Evolutionary conservation across 1,140 invertebrate genomes (phyloP).

Genomic region (Drosophila kurseongensis): DNA sequence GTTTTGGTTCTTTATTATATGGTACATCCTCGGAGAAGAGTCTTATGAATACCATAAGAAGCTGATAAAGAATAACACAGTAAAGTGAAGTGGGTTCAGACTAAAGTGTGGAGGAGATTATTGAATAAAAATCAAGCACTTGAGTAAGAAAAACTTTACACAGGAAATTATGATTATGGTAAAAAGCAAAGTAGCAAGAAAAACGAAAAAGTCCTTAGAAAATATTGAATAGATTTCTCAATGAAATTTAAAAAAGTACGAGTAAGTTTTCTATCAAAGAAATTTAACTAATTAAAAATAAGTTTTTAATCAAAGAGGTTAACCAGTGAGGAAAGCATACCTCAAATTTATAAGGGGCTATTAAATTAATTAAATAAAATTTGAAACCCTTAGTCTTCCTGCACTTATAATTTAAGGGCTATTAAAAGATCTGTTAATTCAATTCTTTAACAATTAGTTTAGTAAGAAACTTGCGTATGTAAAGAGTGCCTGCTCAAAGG

Average conservation of each 20-base stretch:
- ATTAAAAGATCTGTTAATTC: too few relatives aligned
- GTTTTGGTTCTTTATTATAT: slow-evolving; percentile 62
- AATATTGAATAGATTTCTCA: slow-evolving; percentile 6
- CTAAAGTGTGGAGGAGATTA: slow-evolving; percentile 34
- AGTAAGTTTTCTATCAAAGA: neutral
- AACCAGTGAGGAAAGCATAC: neutral
- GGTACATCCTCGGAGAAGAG: slow-evolving; percentile 35
- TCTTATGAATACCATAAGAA: slow-evolving; percentile 48
- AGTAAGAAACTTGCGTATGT: too few relatives aligned
- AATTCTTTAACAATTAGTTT: too few relatives aligned
- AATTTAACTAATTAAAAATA: neutral
- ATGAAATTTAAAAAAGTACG: neutral
- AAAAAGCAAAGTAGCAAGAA: slow-evolving; percentile 1
- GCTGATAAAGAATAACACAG: slow-evolving; percentile 43
- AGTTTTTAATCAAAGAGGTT: neutral
- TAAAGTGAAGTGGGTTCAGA: slow-evolving; percentile 28
- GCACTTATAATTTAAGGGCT: too few relatives aligned
- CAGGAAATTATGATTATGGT: slow-evolving; percentile 36
- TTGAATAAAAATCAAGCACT: slow-evolving; percentile 44
- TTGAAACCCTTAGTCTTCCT: too few relatives aligned
- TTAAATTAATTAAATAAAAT: too few relatives aligned
- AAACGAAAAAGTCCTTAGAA: neutral
- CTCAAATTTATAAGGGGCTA: too few relatives aligned
- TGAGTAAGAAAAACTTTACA: slow-evolving; percentile 28
- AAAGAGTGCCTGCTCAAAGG: too few relatives aligned